Base-by-base conservation (phyloP, 1,140 invertebrate genomes). In the Cherax destructor region DNA sequence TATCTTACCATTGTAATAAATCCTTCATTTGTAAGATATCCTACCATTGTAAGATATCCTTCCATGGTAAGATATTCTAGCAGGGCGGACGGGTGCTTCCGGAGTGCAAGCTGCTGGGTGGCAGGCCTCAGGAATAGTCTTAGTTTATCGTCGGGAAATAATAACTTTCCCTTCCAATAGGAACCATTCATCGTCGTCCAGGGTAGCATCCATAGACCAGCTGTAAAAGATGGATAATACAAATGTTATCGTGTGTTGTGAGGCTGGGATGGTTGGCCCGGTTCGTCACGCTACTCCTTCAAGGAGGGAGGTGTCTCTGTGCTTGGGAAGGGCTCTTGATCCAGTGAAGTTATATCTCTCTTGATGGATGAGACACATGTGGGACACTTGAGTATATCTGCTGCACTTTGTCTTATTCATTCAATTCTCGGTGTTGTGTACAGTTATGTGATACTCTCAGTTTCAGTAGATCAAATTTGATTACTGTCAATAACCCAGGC, bases 151-250 rank as follows among this genome's bases (percentile, higher is more conserved):
- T 88, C 86, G 83, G 86, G 86, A 88, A 88, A 88, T 78, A 88
- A 88, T 88, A 88, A 88, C 86, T 88, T 88, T 81, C 86, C 78
- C 86, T 88, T 88, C 86, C 86, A 88, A 88, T 88, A 88, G 86
- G 78, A 80, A 59, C 86, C 86, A 88, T 88, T 88, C 86, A 88
- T 88, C 86, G 86, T 88, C 86, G 86, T 88, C 79, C 86, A 80
- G 56, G 81, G 88, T 80, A 72, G 88, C 81, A 72, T 84, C 88
- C 88, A 90, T 90, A 90, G 88, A 77, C 88, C 72, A 90, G 88
- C 88, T 90, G 88, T 90, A 90, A 90, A 90, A 90, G 88, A 90
- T 69, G 88, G 84, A 90, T 90, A 90, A 90, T 90, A 90, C 88
- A 90, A 90, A 90, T 90, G 83, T 90, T 90, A 90, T 90, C 88